Evolutionary conservation across 2,888 invertebrate species (phyloP).

Genomic region (Callimorpha dominula): DNA sequence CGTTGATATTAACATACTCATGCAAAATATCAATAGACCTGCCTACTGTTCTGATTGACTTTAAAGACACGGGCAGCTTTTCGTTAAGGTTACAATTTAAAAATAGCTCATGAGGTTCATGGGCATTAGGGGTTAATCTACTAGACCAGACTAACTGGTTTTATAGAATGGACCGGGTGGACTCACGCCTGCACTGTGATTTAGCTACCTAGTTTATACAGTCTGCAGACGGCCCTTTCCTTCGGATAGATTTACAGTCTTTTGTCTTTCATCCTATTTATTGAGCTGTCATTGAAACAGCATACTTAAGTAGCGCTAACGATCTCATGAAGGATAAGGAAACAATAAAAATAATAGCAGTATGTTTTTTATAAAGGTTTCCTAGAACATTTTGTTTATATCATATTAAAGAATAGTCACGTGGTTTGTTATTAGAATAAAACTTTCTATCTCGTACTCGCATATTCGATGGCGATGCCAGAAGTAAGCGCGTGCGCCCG

Average conservation of each 20-base stretch:
- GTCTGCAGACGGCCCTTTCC: slow-evolving; percentile 22
- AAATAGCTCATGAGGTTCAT: slow-evolving; percentile 66
- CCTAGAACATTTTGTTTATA: not conserved
- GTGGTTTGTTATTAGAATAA: slow-evolving; percentile 24
- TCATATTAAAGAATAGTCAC: not conserved
- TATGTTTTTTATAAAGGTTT: not conserved
- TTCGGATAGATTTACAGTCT: slow-evolving; percentile 35
- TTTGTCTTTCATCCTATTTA: slow-evolving; percentile 39
- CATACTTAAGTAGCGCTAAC: not conserved
- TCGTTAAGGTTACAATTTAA: slow-evolving; percentile 56
- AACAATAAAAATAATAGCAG: not conserved
- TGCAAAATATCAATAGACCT: slow-evolving; percentile 20
- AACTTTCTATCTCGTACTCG: slow-evolving; percentile 53
- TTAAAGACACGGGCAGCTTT: slow-evolving; percentile 36
- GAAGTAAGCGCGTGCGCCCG: slow-evolving; percentile 54
- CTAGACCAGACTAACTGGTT: slow-evolving; percentile 70
- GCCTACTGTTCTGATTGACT: slow-evolving; percentile 18
- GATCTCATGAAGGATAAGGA: not conserved
- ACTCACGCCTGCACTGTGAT: slow-evolving; percentile 59
- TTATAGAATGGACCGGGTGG: slow-evolving; percentile 54
- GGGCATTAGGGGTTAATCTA: slow-evolving; percentile 59
- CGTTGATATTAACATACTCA: slow-evolving; percentile 16
- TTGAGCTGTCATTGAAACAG: not conserved
- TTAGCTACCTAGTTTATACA: slow-evolving; percentile 48
- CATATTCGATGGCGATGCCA: slow-evolving; percentile 45